Evolutionary conservation across 2,797 vertebrate species (phyloP).

Genomic region (Picus viridis): DNA sequence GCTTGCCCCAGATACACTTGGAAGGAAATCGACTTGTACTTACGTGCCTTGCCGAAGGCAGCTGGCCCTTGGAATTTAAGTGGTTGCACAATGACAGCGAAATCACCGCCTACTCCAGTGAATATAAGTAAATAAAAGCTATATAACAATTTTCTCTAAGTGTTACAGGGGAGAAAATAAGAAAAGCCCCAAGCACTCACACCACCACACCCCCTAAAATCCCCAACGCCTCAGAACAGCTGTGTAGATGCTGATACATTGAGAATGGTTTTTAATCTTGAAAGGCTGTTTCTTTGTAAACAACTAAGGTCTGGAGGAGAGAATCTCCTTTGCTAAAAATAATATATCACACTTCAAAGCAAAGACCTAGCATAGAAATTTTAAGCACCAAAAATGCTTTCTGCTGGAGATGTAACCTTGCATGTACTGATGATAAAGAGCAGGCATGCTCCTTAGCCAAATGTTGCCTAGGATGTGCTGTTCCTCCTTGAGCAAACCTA

Average conservation of each 20-base stretch:
- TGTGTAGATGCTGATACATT: neutral
- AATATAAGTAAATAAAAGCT: slow-evolving; percentile 82
- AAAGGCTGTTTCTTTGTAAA: neutral
- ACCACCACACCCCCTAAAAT: neutral
- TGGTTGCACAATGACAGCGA: slow-evolving; percentile 82
- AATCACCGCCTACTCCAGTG: slow-evolving; percentile 82
- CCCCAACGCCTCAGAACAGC: neutral
- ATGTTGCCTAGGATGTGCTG: neutral
- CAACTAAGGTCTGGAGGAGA: neutral
- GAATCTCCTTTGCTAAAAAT: neutral
- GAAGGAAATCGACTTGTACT: slow-evolving; percentile 87
- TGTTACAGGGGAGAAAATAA: neutral
- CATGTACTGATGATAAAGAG: neutral
- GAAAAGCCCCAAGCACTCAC: neutral
- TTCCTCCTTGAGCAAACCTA: neutral
- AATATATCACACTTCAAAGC: neutral
- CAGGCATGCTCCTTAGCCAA: neutral
- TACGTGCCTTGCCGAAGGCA: slow-evolving; percentile 87
- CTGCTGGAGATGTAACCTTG: neutral
- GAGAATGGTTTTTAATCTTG: neutral
- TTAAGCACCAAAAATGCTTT: neutral
- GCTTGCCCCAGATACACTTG: slow-evolving; percentile 83
- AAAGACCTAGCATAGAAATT: neutral
- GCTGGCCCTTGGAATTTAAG: slow-evolving; percentile 90
- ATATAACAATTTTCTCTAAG: neutral